Conservation (phyloP, 64 coral and sea anemone genomes). For the Montipora sp. region DNA sequence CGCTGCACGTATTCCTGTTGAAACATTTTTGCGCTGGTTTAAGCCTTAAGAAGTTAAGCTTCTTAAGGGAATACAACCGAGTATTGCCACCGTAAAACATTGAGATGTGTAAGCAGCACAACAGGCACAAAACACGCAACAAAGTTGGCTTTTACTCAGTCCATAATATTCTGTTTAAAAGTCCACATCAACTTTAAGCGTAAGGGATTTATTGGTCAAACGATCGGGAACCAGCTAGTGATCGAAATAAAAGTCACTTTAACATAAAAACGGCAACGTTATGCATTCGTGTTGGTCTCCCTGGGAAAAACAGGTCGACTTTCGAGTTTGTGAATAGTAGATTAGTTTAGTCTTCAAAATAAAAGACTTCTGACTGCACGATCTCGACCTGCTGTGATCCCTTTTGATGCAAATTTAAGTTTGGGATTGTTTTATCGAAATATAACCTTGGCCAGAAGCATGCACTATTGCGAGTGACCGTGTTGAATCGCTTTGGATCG, state of each 20-base stretch:
- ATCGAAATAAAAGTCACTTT: not conserved
- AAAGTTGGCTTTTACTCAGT: not conserved
- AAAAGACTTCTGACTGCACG: not conserved
- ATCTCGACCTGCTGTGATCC: not conserved
- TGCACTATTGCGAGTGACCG: not conserved
- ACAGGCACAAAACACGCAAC: not conserved
- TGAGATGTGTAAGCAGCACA: not conserved
- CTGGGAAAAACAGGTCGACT: not conserved
- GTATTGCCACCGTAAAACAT: not conserved
- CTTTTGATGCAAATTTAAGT: not conserved
- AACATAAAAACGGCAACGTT: not conserved
- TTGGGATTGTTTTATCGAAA: not conserved
- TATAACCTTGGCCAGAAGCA: not conserved
- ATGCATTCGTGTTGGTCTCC: no score
- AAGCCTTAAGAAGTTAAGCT: constrained; percentile 32
- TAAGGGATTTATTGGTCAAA: not conserved
- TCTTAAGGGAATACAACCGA: not conserved
- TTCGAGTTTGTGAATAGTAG: not conserved
- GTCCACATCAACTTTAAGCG: not conserved
- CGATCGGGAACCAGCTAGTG: not conserved
- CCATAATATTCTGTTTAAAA: not conserved
- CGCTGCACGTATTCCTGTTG: constrained; percentile 35
- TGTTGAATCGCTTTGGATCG: not conserved
- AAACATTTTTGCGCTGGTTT: not conserved
- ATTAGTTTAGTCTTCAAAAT: not conserved